Evolutionary conservation across 2,888 invertebrate species (phyloP).

Genomic region (Hemistola chrysoprasaria): DNA sequence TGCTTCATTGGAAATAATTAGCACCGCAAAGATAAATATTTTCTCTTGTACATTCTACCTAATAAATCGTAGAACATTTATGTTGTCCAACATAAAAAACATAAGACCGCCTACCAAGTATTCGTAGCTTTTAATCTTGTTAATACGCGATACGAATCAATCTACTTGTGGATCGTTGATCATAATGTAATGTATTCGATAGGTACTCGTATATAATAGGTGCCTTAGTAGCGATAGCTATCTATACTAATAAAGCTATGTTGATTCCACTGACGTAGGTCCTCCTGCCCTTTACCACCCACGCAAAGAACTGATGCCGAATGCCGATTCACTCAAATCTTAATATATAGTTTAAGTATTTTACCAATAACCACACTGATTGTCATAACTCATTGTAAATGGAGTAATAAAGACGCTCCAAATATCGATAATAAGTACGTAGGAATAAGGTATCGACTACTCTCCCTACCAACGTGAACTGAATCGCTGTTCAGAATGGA

Average conservation of each 20-base stretch:
- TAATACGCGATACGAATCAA: slow-evolving; percentile 21
- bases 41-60: too few species aligned
- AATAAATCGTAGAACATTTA: too few species aligned
- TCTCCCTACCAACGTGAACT: too few species aligned
- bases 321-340: slow-evolving; percentile 33
- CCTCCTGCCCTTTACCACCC: slow-evolving; percentile 63
- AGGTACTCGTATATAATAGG: slow-evolving; percentile 4
- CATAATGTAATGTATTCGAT: slow-evolving; percentile 20
- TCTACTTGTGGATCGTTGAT: slow-evolving; percentile 21
- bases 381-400: neutral
- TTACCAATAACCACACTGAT: neutral
- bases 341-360: slow-evolving; percentile 9
- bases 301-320: slow-evolving; percentile 48
- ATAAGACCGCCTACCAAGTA: too few species aligned
- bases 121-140: slow-evolving; percentile 26
- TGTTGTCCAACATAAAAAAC: too few species aligned
- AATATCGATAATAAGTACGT: too few species aligned
- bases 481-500: too few species aligned
- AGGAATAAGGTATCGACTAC: too few species aligned
- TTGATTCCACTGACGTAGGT: slow-evolving; percentile 64
- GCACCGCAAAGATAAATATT: too few species aligned
- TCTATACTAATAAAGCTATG: slow-evolving; percentile 21
- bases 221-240: slow-evolving; percentile 9
- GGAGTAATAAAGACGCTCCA: too few species aligned
- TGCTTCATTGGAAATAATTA: too few species aligned